Evolutionary conservation across 2,888 invertebrate genomes (phyloP).

Genomic region (Brenthis hecate): DNA sequence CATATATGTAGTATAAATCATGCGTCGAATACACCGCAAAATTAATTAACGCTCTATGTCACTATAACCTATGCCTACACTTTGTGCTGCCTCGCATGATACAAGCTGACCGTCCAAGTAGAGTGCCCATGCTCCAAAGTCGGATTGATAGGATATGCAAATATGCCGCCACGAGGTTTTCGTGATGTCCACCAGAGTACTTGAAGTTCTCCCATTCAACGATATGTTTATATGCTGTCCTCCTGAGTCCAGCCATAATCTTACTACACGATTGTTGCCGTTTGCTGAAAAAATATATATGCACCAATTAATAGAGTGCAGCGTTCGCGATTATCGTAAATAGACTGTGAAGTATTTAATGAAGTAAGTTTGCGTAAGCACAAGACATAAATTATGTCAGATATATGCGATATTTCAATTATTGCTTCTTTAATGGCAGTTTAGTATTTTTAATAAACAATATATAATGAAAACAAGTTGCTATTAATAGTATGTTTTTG

Average conservation of each 20-base stretch:
- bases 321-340: slow-evolving; percentile 29
- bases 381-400: background rate
- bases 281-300: slow-evolving; percentile 70
- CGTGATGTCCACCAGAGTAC: slow-evolving; percentile 65
- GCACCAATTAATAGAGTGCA: slow-evolving; percentile 23
- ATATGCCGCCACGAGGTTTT: slow-evolving; percentile 84
- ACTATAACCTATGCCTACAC: slow-evolving; percentile 50
- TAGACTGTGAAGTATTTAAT: slow-evolving; percentile 47
- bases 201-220: slow-evolving; percentile 74
- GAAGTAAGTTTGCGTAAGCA: slow-evolving; percentile 20
- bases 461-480: too few relatives aligned
- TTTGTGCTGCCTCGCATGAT: slow-evolving; percentile 61
- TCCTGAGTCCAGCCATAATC: slow-evolving; percentile 84
- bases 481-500: too few relatives aligned
- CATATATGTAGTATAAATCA: too few relatives aligned
- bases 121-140: slow-evolving; percentile 83
- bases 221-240: slow-evolving; percentile 81
- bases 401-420: too few relatives aligned
- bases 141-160: slow-evolving; percentile 85
- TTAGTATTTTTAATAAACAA: too few relatives aligned
- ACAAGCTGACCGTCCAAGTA: slow-evolving; percentile 83
- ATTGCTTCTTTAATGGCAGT: too few relatives aligned
- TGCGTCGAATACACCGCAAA: background rate
- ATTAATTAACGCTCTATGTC: background rate
- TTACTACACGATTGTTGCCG: slow-evolving; percentile 72